Evolutionary conservation across 2,888 invertebrate species (phyloP).

Genomic region (Machimus rusticus): DNA sequence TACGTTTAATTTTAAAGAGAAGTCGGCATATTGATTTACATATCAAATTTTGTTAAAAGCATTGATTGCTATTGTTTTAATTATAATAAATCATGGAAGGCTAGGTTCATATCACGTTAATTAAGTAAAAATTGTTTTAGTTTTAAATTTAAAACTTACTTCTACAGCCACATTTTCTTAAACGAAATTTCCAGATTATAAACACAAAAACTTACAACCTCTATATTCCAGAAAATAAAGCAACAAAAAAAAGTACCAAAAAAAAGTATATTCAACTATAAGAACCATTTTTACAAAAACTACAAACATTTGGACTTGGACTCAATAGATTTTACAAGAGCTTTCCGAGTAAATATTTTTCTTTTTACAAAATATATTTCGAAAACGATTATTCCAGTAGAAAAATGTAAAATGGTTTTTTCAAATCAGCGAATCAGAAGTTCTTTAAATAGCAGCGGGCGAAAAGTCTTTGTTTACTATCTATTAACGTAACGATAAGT

Average conservation of each 20-base stretch:
- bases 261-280: not conserved
- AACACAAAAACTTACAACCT: not conserved
- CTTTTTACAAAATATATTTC: not conserved
- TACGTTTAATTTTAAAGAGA: not conserved
- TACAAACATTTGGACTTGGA: not conserved
- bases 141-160: not conserved
- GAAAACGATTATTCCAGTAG: not conserved
- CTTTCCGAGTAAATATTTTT: not conserved
- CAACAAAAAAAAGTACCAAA: not conserved
- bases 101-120: not conserved
- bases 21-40: not conserved
- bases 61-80: not conserved
- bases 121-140: not conserved
- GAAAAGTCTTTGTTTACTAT: not conserved
- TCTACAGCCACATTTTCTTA: not conserved
- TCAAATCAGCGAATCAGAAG: not conserved
- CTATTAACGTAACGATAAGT: not conserved
- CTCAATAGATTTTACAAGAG: not conserved
- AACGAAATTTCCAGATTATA: not conserved
- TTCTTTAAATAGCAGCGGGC: not conserved
- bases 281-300: not conserved
- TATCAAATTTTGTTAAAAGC: not conserved
- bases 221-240: not conserved
- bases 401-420: not conserved
- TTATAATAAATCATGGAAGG: not conserved